phyloP scores from a whole-genome alignment of 2,888 invertebrate species.

The Lacanobia oleracea region DNA sequence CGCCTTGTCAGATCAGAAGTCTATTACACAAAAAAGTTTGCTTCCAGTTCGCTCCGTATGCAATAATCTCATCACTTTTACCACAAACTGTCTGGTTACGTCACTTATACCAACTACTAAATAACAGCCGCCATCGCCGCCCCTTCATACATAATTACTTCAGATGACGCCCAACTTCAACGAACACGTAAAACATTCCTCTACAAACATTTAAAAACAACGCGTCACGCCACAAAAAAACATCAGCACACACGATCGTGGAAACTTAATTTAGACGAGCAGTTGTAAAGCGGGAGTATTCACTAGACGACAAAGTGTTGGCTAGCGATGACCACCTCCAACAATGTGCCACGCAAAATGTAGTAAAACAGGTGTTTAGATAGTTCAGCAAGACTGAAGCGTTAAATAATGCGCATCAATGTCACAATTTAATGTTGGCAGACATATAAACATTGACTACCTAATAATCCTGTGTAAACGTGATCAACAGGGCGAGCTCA shows the following conservation, averaged over 20 bases:
- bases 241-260: constrained; percentile 28
- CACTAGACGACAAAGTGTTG: constrained; percentile 34
- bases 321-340: neutral
- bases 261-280: constrained; percentile 60
- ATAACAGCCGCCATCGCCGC: constrained; percentile 28
- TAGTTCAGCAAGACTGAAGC: constrained; percentile 11
- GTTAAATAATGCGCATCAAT: constrained; percentile 33
- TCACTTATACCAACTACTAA: constrained; percentile 31
- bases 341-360: constrained; percentile 7
- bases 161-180: constrained; percentile 54
- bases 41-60: constrained; percentile 1
- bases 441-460: constrained; percentile 16
- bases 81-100: constrained; percentile 18
- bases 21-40: neutral
- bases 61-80: constrained; percentile 18
- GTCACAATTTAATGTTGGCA: constrained; percentile 32
- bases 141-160: constrained; percentile 40
- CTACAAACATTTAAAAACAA: constrained; percentile 52
- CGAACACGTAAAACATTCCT: constrained; percentile 58
- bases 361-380: constrained; percentile 41
- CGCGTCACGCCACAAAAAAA: constrained; percentile 59
- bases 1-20: neutral
- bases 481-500: neutral
- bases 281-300: constrained; percentile 32
- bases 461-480: neutral